Evolutionary conservation across 2,888 invertebrate species (phyloP), one percentile per base, ranked within the genome.

Genomic region (Catocala fraxini): DNA sequence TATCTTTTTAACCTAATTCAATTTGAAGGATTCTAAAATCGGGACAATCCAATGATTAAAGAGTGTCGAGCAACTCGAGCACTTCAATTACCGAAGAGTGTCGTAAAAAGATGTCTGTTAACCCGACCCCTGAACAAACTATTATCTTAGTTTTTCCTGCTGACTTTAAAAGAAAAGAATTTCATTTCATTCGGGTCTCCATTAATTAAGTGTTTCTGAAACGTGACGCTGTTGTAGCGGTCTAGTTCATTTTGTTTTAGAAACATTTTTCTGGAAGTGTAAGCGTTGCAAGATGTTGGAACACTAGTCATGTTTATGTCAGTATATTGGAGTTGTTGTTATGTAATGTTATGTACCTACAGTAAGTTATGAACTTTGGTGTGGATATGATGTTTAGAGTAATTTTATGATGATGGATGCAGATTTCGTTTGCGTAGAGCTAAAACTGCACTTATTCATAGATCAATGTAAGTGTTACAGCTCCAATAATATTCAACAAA

Each of bases 121-220:
- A 55, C 62, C 68, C 68, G 66, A 74, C 63, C 60, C 63, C 74
- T 70, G 69, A 69, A 76, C 81, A 81, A 83, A 86, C 84, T 81
- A 85, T 82, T 82, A 83, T 79, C 79, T 80, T 74, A 75, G 75
- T 75, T 79, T 79, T 73, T 68, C 35, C 67, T 59, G 54, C 61
- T 62, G 62, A 68, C 68, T 75, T 81, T 71, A 71, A 71, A 77
- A 75, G 74, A 77, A 85, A 83, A 79, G 77, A 83, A 86, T 84
- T 84, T 79, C 73, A 87, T 86, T 86, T 80, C 79, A 60, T 73
- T 69, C 76, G 63, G 64, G 73, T 73, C 73, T 70, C 78, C 79
- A 85, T 86, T 78, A 87, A 87, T 88, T 87, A 87, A 87, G 86
- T 78, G 82, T 80, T 80, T 75, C 73, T 77, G 79, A 80, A 84